These are phyloP conservation scores for Esox masquinongy DNA, from an alignment of 2,797 vertebrate genomes.

Conservation along the genomic window DNA sequence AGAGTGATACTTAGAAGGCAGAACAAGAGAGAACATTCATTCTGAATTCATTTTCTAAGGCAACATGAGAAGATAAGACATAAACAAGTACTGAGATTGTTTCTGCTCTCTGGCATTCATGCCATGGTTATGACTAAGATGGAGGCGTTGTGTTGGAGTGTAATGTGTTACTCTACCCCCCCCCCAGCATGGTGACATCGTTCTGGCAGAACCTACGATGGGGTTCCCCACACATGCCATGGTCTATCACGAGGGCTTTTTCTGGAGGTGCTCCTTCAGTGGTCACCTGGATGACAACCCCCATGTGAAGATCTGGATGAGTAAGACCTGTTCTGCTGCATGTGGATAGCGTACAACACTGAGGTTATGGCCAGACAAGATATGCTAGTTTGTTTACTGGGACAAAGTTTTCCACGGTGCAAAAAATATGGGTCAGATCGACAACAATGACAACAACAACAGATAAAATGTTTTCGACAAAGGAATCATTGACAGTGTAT, in stretches of 20 bases:
- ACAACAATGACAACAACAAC: too few relatives aligned
- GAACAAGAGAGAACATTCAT: not conserved
- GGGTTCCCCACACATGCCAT: constrained; percentile 37
- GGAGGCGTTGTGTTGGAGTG: not conserved
- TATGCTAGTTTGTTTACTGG: too few relatives aligned
- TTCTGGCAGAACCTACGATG: constrained; percentile 25
- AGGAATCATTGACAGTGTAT: too few relatives aligned
- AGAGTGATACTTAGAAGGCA: not conserved
- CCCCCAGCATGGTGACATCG: constrained; percentile 57
- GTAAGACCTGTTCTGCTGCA: constrained; percentile 80
- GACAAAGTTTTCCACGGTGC: too few relatives aligned
- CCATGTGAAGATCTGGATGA: constrained; percentile 88
- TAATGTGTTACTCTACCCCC: constrained; percentile 19
- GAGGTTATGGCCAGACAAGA: not conserved
- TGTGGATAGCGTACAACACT: not conserved
- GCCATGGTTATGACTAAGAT: not conserved
- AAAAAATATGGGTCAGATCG: too few relatives aligned
- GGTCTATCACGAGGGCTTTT: constrained; percentile 93
- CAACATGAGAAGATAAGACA: not conserved
- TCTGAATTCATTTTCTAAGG: not conserved
- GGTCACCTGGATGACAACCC: constrained; percentile 66
- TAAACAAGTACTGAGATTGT: not conserved
- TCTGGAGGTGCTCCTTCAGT: constrained; percentile 90
- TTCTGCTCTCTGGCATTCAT: not conserved
- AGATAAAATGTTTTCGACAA: too few relatives aligned